Conservation (phyloP, 2,113 vertebrate species). For the Gymnarchus niloticus region DNA sequence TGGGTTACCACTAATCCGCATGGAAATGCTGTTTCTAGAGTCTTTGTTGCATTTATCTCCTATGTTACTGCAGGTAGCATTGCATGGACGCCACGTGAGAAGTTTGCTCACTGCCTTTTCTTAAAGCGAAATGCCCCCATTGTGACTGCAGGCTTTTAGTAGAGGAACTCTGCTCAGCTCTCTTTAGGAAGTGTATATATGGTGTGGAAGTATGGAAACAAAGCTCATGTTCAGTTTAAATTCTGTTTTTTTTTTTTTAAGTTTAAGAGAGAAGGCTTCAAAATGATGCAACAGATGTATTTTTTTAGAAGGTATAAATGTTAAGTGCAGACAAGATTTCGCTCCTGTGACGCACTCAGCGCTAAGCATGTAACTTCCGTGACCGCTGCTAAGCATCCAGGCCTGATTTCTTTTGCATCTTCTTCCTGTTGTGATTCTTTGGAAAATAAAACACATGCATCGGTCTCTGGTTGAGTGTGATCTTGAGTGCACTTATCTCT, state of each 20-base stretch:
- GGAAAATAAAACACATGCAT: slow-evolving; percentile 10
- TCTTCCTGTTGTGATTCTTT: neutral
- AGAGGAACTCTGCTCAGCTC: neutral
- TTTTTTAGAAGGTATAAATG: neutral
- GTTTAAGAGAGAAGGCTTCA: neutral
- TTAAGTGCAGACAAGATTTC: neutral
- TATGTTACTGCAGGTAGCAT: neutral
- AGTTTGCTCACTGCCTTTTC: neutral
- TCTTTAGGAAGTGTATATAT: neutral
- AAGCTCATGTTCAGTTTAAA: neutral
- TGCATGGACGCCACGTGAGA: slow-evolving; percentile 4
- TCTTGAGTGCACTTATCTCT: neutral
- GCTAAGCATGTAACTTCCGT: neutral
- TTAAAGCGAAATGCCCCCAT: neutral
- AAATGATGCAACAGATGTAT: neutral
- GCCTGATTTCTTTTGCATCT: neutral
- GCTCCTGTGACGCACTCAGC: neutral
- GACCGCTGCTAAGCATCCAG: neutral
- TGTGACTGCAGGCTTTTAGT: neutral
- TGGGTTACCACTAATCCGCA: neutral
- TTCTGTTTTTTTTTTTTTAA: neutral
- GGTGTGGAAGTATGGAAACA: neutral
- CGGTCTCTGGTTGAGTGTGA: neutral
- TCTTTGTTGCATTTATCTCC: neutral
- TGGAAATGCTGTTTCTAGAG: slow-evolving; percentile 11